A percentile compares a stretch with the other conserved stretches of the same genome.
Evolutionary conservation across 1,140 invertebrate species (phyloP).

Genomic region (Zophobas atratus): DNA sequence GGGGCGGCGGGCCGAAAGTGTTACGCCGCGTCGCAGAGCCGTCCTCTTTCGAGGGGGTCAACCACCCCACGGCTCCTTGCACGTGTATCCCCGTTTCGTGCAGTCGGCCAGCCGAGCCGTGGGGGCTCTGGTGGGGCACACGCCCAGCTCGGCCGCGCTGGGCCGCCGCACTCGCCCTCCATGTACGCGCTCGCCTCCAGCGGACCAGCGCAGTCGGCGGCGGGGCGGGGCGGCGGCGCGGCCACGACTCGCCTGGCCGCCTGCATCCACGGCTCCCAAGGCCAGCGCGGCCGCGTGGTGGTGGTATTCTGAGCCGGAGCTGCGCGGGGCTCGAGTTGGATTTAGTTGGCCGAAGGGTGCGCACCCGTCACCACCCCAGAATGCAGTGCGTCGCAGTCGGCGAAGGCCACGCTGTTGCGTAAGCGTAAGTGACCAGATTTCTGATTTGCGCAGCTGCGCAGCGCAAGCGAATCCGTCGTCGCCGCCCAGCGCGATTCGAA

Average conservation of each 20-base stretch:
- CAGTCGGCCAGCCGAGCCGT: constrained; percentile 53
- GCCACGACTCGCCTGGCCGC: constrained; percentile 40
- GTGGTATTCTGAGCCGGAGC: constrained; percentile 66
- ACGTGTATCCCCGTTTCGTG: constrained; percentile 66
- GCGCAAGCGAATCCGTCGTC: no score
- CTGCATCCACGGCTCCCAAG: constrained; percentile 67
- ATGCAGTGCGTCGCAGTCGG: constrained; percentile 19
- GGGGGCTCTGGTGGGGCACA: constrained; percentile 51
- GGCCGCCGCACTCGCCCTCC: constrained; percentile 66
- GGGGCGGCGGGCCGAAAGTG: constrained; percentile 59
- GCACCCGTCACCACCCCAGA: constrained; percentile 60
- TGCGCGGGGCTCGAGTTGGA: constrained; percentile 67
- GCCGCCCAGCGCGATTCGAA: constrained; percentile 52
- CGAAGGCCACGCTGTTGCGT: constrained; percentile 67
- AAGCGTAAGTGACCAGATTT: constrained; percentile 63
- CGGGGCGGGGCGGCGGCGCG: constrained; percentile 42
- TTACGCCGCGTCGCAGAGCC: constrained; percentile 67
- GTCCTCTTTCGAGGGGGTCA: constrained; percentile 68
- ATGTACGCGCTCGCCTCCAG: constrained; percentile 62
- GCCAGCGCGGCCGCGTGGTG: constrained; percentile 65
- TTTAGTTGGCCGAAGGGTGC: constrained; percentile 68
- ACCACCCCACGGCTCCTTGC: constrained; percentile 65
- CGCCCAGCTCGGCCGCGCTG: constrained; percentile 61
- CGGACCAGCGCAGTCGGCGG: constrained; percentile 58
- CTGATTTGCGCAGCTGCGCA: constrained; percentile 59